Base-by-base conservation (phyloP, 2,113 vertebrate species). In the Gopherus flavomarginatus region DNA sequence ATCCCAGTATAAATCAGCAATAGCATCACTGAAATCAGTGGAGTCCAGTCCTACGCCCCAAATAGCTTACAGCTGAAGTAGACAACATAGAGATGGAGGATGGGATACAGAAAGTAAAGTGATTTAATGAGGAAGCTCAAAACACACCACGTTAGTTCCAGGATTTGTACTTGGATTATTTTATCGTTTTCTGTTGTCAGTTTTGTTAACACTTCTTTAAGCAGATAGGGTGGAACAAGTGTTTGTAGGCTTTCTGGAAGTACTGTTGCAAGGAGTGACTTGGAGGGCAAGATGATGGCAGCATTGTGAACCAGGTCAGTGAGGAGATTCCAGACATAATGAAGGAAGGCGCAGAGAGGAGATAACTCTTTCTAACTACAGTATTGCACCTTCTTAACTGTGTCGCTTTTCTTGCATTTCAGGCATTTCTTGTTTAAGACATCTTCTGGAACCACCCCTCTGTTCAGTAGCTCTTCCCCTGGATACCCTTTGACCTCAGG, bases 371-470 rank as follows among this genome's bases (percentile, higher is more conserved):
- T 59, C 78, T 83, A 94, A 84, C 50, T 78, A n/a, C 54, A 94
- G 52, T 57, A 75, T 56, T 95, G 94, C 79, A 83, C 69, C 12
- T 95, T 96, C 88, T 95, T 87, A 97, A 84, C 92, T 88, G 0
- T 94, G 83, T 96, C 90, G 91, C 85, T 96, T 94, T 96, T 80
- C 94, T 85, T 94, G 54, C 92, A 96, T 98, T 98, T 77, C 96
- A 99, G 99, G 97, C 99, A 99, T 97, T 99, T 99, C 98, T 99
- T 99, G 97, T 99, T 99, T 92, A 99, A 99, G 98, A 99, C 99
- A 1, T 99, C 99, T 14, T 99, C 99, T 24, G 99, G 99, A 97
- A 99, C 99, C 89, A 99, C 99, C 4, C 99, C 99, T 8, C 98
- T 99, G 92, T 99, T 99, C 97, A 99, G 99, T 96, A 99, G 99